A percentile compares a stretch with the other conserved stretches of the same genome.
These are phyloP conservation scores for Drosophila meridionalis DNA, from an alignment of 2,888 invertebrate genomes.

Conservation along the genomic window DNA sequence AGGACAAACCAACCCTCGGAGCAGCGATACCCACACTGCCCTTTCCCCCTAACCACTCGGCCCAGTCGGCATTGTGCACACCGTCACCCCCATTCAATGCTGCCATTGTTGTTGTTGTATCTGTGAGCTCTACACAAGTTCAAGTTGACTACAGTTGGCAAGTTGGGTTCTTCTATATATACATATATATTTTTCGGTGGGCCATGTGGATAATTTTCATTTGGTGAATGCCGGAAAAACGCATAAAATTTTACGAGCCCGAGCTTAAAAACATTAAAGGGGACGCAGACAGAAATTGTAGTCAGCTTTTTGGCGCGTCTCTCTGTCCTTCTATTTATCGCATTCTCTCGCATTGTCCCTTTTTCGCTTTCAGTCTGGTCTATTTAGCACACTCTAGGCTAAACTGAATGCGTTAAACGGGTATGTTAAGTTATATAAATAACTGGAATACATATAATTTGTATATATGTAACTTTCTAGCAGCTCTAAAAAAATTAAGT, in stretches of 20 bases:
- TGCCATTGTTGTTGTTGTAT: conserved; percentile 26
- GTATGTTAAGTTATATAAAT: neutral
- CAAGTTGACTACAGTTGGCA: conserved; percentile 79
- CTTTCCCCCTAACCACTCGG: neutral
- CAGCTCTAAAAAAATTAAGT: too few species aligned
- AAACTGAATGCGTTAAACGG: neutral
- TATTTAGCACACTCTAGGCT: conserved; percentile 35
- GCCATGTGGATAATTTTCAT: conserved; percentile 74
- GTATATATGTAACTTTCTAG: neutral
- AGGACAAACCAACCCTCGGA: conserved; percentile 68
- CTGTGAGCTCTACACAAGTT: conserved; percentile 69
- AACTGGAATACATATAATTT: neutral
- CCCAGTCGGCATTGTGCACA: neutral
- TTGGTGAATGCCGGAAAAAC: conserved; percentile 83
- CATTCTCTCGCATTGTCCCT: conserved; percentile 3
- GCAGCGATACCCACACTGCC: conserved; percentile 18
- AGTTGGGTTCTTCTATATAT: conserved; percentile 23
- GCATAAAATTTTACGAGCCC: conserved; percentile 84
- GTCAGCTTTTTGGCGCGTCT: conserved; percentile 72
- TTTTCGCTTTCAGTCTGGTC: conserved; percentile 7
- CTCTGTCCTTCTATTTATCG: conserved; percentile 19
- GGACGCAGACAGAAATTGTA: conserved; percentile 68
- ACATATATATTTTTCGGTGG: conserved; percentile 27
- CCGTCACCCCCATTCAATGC: conserved; percentile 11
- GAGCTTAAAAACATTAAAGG: conserved; percentile 80